Base-by-base conservation (phyloP, 2,888 invertebrate genomes). In the Hartigia nigra region DNA sequence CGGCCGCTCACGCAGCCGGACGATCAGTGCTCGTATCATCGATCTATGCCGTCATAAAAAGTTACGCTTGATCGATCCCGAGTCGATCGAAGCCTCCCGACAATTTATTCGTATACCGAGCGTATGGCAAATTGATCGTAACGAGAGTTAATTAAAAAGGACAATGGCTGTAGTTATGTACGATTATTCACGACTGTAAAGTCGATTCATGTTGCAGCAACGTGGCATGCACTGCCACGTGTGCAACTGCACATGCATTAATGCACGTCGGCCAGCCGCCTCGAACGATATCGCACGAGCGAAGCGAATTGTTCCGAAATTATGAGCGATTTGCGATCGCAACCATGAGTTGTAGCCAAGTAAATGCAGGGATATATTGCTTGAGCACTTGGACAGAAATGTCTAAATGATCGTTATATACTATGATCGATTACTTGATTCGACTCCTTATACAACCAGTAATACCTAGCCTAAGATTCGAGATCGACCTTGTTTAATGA, bases 101-200 rank as follows among this genome's bases (percentile, higher is more conserved):
- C 72, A 76, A 76, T 78, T 79, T 81, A 84, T 84, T 82, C 78
- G 80, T 83, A 81, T 81, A 69, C 81, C 80, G 36, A 84, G 81
- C 80, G 80, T 78, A 76, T 80, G 81, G 82, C 81, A 83, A 86
- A 85, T 86, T 85, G 85, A 81, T 84, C 83, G 85, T 85, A 85
- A 82, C 83, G 82, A 84, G 83, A 79, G 83, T 85, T 86, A 86
- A 85, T 86, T 86, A 86, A 86, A 86, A 85, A 86, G 84, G 86
- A 85, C 85, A 85, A 85, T 84, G 83, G 83, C 75, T 72, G 80
- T 72, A 81, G 85, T 81, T 81, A 79, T 81, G 83, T 78, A 77
- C 82, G 81, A 86, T 86, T 86, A 86, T 84, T 86, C 84, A 86
- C 84, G 83, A 77, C 72, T 72, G 34, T 72, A 72, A 72, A 72